Evolutionary conservation across 2,113 vertebrate species (phyloP).

Genomic region (Myanophis thanlyinensis): DNA sequence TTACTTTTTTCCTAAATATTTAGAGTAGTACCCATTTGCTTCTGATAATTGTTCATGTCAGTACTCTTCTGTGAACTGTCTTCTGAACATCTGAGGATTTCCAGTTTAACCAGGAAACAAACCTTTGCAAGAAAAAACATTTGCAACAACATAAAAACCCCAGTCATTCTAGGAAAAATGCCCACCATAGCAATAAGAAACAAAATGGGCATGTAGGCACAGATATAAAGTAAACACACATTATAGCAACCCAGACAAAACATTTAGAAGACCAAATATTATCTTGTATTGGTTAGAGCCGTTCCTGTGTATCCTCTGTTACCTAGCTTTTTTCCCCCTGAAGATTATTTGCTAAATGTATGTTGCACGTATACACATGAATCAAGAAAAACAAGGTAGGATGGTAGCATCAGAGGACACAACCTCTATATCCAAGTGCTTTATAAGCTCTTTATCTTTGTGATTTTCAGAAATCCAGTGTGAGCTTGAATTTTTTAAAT

Average conservation of each 20-base stretch:
- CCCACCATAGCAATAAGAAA: neutral
- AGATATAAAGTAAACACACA: neutral
- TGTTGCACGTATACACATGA: neutral
- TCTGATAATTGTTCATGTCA: neutral
- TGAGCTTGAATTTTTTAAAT: neutral
- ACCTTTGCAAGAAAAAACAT: neutral
- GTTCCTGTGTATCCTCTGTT: neutral
- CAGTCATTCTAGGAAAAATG: neutral
- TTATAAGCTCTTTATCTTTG: neutral
- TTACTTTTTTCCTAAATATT: neutral
- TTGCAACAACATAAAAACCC: neutral
- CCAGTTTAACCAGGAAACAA: neutral
- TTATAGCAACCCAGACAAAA: neutral
- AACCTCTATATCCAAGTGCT: neutral
- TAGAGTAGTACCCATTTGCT: neutral
- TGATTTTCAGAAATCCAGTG: neutral
- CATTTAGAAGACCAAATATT: neutral
- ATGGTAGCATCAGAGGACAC: neutral
- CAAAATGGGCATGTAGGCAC: neutral
- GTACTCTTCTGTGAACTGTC: neutral
- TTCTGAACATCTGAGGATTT: neutral
- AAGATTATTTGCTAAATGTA: neutral
- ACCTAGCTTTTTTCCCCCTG: neutral
- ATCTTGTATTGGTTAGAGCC: neutral
- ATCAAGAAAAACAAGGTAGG: neutral